Percentiles rank a stretch among this genome's conserved stretches.
Conservation (phyloP, 2,888 invertebrate species). For the Cecidostiba fungosa region DNA sequence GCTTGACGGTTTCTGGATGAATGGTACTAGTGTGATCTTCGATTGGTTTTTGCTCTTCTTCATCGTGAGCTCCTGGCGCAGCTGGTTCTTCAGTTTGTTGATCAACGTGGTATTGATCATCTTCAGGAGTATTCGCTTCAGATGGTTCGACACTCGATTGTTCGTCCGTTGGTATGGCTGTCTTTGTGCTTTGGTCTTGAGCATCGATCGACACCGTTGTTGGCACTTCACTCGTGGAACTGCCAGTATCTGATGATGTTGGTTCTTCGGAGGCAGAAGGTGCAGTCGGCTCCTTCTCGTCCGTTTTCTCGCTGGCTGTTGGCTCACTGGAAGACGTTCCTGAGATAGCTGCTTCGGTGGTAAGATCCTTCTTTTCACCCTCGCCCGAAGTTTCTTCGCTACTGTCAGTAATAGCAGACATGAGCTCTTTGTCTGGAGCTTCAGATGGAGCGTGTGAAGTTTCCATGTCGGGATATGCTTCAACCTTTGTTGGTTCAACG, state of each 20-base stretch:
- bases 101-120: conserved; percentile 68
- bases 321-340: conserved; percentile 45
- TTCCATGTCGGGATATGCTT: conserved; percentile 55
- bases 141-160: conserved; percentile 36
- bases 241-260: background rate
- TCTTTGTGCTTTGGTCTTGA: conserved; percentile 45
- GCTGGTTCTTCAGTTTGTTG: conserved; percentile 68
- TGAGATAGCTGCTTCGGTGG: conserved; percentile 32
- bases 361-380: conserved; percentile 46
- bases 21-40: conserved; percentile 67
- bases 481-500: conserved; percentile 47
- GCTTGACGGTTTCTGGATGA: conserved; percentile 63
- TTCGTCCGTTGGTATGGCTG: conserved; percentile 9
- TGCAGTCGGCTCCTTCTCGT: conserved; percentile 25
- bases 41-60: conserved; percentile 67
- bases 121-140: conserved; percentile 41
- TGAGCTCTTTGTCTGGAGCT: conserved; percentile 21
- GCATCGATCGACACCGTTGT: conserved; percentile 12
- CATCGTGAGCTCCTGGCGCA: conserved; percentile 63
- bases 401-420: background rate
- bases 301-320: conserved; percentile 24
- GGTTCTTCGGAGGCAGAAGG: conserved; percentile 38
- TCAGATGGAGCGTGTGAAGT: conserved; percentile 46
- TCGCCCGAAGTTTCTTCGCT: conserved; percentile 55
- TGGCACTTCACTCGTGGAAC: background rate